Base-by-base conservation (phyloP, 1,140 invertebrate genomes). In the Brachionus rotundiformis region DNA sequence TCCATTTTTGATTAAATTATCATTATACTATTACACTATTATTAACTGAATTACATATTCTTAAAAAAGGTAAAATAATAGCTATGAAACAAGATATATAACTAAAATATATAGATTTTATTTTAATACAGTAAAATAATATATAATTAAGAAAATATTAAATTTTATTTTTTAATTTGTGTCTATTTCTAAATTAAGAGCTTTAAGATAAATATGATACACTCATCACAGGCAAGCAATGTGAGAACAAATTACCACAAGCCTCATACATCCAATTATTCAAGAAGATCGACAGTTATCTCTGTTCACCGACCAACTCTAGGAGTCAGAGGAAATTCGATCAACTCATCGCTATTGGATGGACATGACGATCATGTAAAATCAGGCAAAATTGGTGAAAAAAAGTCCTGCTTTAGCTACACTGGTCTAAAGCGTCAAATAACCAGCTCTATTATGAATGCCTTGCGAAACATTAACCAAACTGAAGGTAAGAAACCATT, bases 361-460 rank as follows among this genome's bases (percentile, higher is more conserved):
- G 68, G 39, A 44, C 11, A 25, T 47, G 68, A 73, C 0, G 36
- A 44, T 25, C 23, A n/a, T 2, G 44, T 23, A 4, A 13, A 19
- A 44, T 44, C 8, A 44, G n/a, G 8, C 1, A 44, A 73, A 73
- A 44, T 44, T 33, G 27, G 19, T 19, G 65, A 71, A 36, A 23
- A 33, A 33, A 71, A 71, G 23, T 73, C 68, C 10, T 73, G 36
- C 23, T 73, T 73, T 44, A 44, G 68, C 13, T 73, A 31, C 27
- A 6, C 3, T n/a, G 11, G 19, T 0, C 23, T 44, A 23, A 73
- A 44, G 23, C 33, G 36, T 44, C 68, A 44, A 13, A 41, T 73
- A 25, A 44, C 68, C 10, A 44, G 44, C 25, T 73, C 68, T 3
- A 27, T 73, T 13, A 44, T 44, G 1, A 73, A 73, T 44, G 68